Base-by-base conservation (phyloP, 2,113 vertebrate genomes). In the Candoia aspera region DNA sequence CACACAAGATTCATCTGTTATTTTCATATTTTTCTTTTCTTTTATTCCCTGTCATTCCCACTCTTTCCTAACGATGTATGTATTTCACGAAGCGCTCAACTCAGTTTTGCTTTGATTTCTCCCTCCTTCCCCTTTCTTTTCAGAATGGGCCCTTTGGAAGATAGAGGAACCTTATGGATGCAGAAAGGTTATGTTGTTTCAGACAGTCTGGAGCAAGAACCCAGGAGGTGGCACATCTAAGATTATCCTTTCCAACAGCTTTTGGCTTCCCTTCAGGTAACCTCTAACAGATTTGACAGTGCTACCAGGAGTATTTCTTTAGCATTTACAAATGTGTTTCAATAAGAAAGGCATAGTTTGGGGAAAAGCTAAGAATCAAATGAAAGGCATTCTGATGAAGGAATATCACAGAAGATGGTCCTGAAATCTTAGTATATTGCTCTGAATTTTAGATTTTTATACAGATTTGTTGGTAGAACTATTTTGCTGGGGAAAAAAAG, bases 31-130 rank as follows among this genome's bases (percentile, higher is more conserved):
- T 24, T 90, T 79, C 33, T 79, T 79, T 79, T 42, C 37, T 21
- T 42, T 49, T 49, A 49, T 94, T 84, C 90, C 58, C 84, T 95
- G 91, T 94, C 93, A 95, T 91, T 94, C 90, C 57, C 94, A 53
- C 91, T 88, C 12, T 90, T 93, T 84, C 23, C 92, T 94, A 94
- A 90, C 79, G 85, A 84, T 95, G 62, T 54, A 95, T n/a, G 29
- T 90, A 94, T 84, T 23, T 58, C 54, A 88, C 62, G 87, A 54
- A 92, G 54, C 6, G 83, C 57, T 94, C 86, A 88, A 54, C 53
- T 87, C 89, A 53, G 53, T 37, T 89, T 91, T 90, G 53, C 91
- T 58, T 3, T 85, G 23, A 15, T 54, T 46, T 12, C 23, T 42
- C 3, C n/a, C 64, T 9, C 29, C 49, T 8, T 21, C 26, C 8